Evolutionary conservation across 2,888 invertebrate species (phyloP).

Genomic region (Eristalis tenax): DNA sequence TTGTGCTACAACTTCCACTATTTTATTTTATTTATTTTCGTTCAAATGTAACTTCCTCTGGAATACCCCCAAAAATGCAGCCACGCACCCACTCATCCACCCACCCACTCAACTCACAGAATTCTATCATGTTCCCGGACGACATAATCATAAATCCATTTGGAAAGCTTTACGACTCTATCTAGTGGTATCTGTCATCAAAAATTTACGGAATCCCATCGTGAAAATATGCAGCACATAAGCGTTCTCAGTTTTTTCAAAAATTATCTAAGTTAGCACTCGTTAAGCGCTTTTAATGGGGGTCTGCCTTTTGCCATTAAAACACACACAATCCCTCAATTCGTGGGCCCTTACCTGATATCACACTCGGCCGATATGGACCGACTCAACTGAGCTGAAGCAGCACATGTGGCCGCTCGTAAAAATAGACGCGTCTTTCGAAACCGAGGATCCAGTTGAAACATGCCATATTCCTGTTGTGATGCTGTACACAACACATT

Average conservation of each 20-base stretch:
- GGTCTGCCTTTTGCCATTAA: neutral
- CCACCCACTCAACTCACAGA: neutral
- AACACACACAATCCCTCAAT: neutral
- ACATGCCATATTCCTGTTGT: neutral
- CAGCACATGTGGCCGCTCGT: neutral
- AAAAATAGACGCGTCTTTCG: conserved; percentile 42
- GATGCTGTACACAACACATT: neutral
- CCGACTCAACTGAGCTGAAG: neutral
- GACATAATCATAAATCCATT: neutral
- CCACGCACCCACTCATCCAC: neutral
- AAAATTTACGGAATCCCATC: neutral
- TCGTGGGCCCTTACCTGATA: neutral
- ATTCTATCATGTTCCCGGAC: neutral
- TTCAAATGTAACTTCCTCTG: too few relatives aligned
- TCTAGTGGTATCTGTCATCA: neutral
- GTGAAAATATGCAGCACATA: neutral
- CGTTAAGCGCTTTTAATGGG: neutral
- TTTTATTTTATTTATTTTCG: neutral
- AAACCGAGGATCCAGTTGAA: neutral
- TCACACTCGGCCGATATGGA: neutral
- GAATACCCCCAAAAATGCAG: neutral
- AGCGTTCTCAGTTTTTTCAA: conserved; percentile 23
- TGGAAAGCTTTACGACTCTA: conserved; percentile 9
- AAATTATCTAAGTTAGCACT: conserved; percentile 21
- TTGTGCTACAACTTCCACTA: neutral